A percentile compares a stretch with the other conserved stretches of the same genome.
phyloP scores from a whole-genome alignment of 1,140 invertebrate species.

The Caenorhabditis latens region DNA sequence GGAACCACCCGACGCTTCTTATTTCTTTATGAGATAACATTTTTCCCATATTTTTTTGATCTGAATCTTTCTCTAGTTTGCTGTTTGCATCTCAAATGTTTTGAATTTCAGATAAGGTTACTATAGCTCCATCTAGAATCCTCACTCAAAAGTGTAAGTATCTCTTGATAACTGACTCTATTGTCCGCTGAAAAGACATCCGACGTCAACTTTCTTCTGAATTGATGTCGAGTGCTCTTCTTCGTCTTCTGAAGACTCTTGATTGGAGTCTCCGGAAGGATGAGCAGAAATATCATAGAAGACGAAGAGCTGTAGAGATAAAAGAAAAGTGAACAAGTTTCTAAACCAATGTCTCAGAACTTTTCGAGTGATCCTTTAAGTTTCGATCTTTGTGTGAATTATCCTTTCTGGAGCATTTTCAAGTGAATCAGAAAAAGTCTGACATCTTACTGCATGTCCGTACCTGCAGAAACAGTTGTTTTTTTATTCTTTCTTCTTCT shows the following conservation, averaged over 20 bases:
- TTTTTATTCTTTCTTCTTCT: not conserved
- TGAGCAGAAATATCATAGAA: not conserved
- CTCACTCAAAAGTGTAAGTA: slow-evolving; percentile 39
- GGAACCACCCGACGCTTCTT: slow-evolving; percentile 6
- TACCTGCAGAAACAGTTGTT: no score
- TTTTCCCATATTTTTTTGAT: not conserved
- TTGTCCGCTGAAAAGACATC: slow-evolving; percentile 30
- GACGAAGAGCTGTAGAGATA: slow-evolving; percentile 5
- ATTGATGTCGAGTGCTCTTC: slow-evolving; percentile 48
- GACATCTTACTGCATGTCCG: no score
- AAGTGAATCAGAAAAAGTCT: no score
- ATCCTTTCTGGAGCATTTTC: no score
- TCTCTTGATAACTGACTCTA: slow-evolving; percentile 55
- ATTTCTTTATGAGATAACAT: not conserved
- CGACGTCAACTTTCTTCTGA: slow-evolving; percentile 31
- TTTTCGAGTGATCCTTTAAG: not conserved
- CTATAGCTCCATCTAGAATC: not conserved
- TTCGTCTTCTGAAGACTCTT: slow-evolving; percentile 52
- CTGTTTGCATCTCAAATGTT: not conserved
- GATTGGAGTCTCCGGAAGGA: slow-evolving; percentile 48
- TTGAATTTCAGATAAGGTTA: not conserved
- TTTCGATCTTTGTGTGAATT: not conserved
- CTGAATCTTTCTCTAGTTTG: not conserved
- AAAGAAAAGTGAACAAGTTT: slow-evolving; percentile 52
- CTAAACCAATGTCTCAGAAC: not conserved